Evolutionary conservation across 2,888 invertebrate species (phyloP).

Genomic region (Epinotia bilunana): DNA sequence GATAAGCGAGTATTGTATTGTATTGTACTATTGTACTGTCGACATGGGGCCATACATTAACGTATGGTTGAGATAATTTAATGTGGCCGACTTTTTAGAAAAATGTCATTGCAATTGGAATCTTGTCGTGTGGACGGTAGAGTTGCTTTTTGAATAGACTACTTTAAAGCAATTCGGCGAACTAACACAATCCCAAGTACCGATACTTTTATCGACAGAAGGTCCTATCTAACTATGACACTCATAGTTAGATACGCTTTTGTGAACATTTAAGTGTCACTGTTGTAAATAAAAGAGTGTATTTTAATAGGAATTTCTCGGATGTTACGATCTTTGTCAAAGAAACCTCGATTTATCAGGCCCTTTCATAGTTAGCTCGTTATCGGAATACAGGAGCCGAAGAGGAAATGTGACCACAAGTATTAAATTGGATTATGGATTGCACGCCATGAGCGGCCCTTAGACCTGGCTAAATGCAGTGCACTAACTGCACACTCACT

Average conservation of each 20-base stretch:
- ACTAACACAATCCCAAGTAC: too few species aligned
- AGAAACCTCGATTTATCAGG: conserved; percentile 14
- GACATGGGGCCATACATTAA: conserved; percentile 6
- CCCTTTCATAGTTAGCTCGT: conserved; percentile 19
- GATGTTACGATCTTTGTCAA: background rate
- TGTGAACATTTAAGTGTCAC: background rate
- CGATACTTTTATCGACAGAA: background rate
- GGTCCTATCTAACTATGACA: background rate
- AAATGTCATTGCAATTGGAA: too few species aligned
- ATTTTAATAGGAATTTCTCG: background rate
- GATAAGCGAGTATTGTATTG: conserved; percentile 19
- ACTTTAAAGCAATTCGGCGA: too few species aligned
- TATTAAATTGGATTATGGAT: background rate
- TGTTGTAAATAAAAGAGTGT: background rate
- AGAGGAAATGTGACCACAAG: background rate
- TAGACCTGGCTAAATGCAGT: too few species aligned
- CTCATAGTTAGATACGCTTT: background rate
- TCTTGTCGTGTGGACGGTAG: too few species aligned
- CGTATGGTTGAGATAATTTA: too few species aligned
- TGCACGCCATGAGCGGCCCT: background rate
- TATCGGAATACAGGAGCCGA: conserved; percentile 19
- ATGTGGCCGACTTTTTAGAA: too few species aligned
- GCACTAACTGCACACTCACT: too few species aligned
- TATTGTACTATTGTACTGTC: conserved; percentile 35
- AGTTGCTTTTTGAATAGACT: too few species aligned